These are phyloP conservation scores for Xestia ashworthii DNA, from an alignment of 2,888 invertebrate genomes.

Conservation along the genomic window DNA sequence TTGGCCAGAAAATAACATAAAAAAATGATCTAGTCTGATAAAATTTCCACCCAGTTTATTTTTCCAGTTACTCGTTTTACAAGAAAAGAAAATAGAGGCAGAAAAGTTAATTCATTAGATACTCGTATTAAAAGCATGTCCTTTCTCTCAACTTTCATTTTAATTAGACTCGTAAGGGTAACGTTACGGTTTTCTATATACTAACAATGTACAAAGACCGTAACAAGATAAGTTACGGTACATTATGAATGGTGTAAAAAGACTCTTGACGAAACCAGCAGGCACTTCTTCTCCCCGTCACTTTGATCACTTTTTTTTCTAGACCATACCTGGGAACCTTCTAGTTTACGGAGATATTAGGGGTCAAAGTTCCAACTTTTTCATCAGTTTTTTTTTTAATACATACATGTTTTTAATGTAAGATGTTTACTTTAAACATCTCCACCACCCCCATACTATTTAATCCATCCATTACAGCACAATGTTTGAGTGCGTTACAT, in stretches of 20 bases:
- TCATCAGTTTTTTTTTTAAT: too few species aligned
- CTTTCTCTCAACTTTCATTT: constrained; percentile 52
- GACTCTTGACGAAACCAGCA: too few species aligned
- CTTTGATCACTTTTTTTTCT: too few species aligned
- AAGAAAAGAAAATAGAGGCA: constrained; percentile 7
- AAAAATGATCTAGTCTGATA: neutral
- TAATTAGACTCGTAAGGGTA: constrained; percentile 46
- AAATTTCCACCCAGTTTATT: neutral
- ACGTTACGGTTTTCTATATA: constrained; percentile 17
- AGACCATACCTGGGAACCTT: too few species aligned
- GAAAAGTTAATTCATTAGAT: constrained; percentile 13
- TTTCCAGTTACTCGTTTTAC: constrained; percentile 16
- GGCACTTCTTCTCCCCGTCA: too few species aligned
- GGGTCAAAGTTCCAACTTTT: too few species aligned
- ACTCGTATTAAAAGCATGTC: constrained; percentile 31
- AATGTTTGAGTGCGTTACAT: too few species aligned
- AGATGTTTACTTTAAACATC: too few species aligned
- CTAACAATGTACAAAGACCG: constrained; percentile 7
- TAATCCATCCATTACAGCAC: too few species aligned
- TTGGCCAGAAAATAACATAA: neutral
- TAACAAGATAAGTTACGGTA: constrained; percentile 25
- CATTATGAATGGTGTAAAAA: neutral
- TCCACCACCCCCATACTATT: too few species aligned
- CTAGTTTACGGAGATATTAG: too few species aligned
- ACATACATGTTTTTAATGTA: too few species aligned